Conservation (phyloP, 2,888 invertebrate genomes). For the Meteorus cinctellus region DNA sequence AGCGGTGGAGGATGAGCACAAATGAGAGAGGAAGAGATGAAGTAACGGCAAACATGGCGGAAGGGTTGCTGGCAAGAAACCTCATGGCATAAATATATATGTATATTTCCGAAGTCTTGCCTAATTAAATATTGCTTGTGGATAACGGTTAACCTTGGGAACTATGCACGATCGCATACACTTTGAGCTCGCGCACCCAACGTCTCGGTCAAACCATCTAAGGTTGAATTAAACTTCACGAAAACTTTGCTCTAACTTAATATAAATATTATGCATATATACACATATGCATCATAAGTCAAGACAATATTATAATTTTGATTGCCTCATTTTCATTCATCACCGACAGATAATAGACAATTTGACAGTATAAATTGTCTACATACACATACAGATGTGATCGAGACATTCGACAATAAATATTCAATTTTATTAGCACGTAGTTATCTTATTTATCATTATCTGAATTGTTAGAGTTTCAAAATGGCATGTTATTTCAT, state of each 20-base stretch:
- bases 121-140: conserved; percentile 55
- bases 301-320: background rate
- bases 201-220: conserved; percentile 2
- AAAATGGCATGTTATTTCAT: background rate
- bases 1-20: background rate
- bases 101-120: conserved; percentile 41
- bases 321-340: background rate
- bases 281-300: background rate
- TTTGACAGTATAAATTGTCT: background rate
- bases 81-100: background rate
- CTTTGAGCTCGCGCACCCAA: background rate
- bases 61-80: background rate
- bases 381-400: background rate
- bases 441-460: background rate
- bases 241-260: conserved; percentile 2
- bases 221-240: conserved; percentile 8
- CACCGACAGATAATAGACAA: background rate
- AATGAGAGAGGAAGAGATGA: background rate
- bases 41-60: conserved; percentile 20
- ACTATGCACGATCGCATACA: conserved; percentile 24
- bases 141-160: conserved; percentile 50
- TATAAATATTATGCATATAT: background rate
- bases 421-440: background rate
- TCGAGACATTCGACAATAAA: background rate
- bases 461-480: background rate